Evolutionary conservation across 2,113 vertebrate genomes (phyloP), one percentile per base, ranked within the genome.

Genomic region (Vireo altiloquus): DNA sequence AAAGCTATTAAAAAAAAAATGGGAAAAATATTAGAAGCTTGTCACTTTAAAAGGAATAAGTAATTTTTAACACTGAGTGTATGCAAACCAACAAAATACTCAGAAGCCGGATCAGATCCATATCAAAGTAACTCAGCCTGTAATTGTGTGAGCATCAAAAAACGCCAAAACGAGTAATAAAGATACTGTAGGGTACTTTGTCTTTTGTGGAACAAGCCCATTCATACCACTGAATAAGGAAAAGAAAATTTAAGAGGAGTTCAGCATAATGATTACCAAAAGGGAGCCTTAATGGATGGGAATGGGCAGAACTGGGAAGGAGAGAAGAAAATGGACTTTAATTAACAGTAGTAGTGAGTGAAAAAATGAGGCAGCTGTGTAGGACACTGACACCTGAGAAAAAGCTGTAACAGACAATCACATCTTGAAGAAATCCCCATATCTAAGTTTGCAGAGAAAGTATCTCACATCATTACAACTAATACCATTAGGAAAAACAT

Each of bases 221-320:
- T 80, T 64, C 17, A 35, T 42, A 37, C 66, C 59, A 92, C 84
- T 82, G 95, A 94, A 96, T 89, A 95, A 83, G 84, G 92, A 7
- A 59, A 37, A 91, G 89, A 53, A 60, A 91, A 56, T 10, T 66
- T 63, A 75, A 78, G 88, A 78, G 20, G 27, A 77, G 27, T 52
- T 68, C 25, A 74, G 19, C 24, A 14, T 52, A 28, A 61, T 31
- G 25, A 56, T 86, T 79, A 64, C 18, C 61, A 52, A 63, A 82
- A 75, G 15, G 4, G 24, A 88, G 24, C n/a, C 44, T 22, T 83
- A 81, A 60, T 49, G 52, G 23, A 56, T 56, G 7, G 52, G 40
- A 87, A 90, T 44, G 18, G 39, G 35, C 13, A 84, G 63, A 90
- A 90, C 33, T 37, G 12, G 37, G 27, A 79, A 78, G 11, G 54